phyloP scores from a whole-genome alignment of 1,140 invertebrate species.

The Trachymyrmex cornetzi region DNA sequence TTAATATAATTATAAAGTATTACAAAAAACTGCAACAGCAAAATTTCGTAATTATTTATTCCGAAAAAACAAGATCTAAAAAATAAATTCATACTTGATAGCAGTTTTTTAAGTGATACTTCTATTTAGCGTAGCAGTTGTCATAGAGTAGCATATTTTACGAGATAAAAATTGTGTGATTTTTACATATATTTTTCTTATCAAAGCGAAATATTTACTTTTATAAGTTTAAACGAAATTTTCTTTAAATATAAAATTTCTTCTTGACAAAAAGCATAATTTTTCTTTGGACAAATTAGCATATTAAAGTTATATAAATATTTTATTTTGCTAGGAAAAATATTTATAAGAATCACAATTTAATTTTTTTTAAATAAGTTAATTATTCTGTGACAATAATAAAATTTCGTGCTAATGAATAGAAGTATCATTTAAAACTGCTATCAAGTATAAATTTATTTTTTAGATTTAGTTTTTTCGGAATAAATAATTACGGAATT shows the following conservation, averaged over 20 bases:
- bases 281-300: background rate
- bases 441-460: too few relatives aligned
- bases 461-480: too few relatives aligned
- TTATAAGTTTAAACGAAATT: background rate
- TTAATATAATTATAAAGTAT: slow-evolving; percentile 1
- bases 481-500: background rate
- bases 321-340: too few relatives aligned
- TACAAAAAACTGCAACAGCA: background rate
- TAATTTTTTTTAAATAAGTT: too few relatives aligned
- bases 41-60: too few relatives aligned
- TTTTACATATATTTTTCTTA: background rate
- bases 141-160: background rate
- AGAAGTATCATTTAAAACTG: too few relatives aligned
- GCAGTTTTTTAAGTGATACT: background rate
- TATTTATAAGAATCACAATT: too few relatives aligned
- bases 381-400: too few relatives aligned
- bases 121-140: background rate
- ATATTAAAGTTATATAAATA: background rate
- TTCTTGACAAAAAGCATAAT: background rate
- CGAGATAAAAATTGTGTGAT: slow-evolving; percentile 5
- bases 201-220: background rate
- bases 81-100: background rate
- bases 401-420: too few relatives aligned
- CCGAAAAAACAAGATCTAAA: too few relatives aligned
- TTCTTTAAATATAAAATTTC: slow-evolving; percentile 6